phyloP scores from a whole-genome alignment of 2,888 invertebrate species.

The Orthosia cruda region DNA sequence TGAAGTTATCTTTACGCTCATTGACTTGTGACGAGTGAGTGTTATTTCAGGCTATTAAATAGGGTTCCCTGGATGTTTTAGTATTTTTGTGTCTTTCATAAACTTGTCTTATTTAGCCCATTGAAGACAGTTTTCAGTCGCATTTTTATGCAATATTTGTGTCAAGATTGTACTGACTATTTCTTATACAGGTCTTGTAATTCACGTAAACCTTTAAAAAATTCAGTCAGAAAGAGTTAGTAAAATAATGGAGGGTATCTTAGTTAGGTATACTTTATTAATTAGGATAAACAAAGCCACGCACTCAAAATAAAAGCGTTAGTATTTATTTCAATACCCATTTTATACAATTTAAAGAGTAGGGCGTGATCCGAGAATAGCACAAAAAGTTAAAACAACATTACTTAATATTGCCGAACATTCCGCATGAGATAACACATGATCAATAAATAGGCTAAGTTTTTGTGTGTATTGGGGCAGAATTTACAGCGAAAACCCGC shows the following conservation, averaged over 20 bases:
- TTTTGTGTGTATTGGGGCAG: slow-evolving; percentile 51
- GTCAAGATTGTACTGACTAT: too few relatives aligned
- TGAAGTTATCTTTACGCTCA: slow-evolving; percentile 45
- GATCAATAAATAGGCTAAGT: slow-evolving; percentile 49
- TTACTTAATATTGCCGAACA: slow-evolving; percentile 24
- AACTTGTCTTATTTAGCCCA: background rate
- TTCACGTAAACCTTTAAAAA: too few relatives aligned
- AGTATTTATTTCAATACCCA: background rate
- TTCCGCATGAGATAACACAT: slow-evolving; percentile 43
- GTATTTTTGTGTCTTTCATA: background rate
- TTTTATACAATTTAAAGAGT: background rate
- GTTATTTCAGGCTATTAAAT: too few relatives aligned
- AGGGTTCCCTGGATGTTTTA: background rate
- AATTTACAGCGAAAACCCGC: slow-evolving; percentile 40
- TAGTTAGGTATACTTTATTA: too few relatives aligned
- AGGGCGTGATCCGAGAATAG: background rate
- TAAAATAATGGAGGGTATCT: too few relatives aligned
- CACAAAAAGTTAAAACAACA: slow-evolving; percentile 32
- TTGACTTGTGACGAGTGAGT: slow-evolving; percentile 22
- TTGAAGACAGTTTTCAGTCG: background rate
- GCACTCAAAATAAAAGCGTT: too few relatives aligned
- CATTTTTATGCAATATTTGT: too few relatives aligned
- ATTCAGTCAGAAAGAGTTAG: too few relatives aligned
- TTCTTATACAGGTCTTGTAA: too few relatives aligned
- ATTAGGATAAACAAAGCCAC: too few relatives aligned